Percentiles rank a stretch among this genome's conserved stretches.
phyloP scores from a whole-genome alignment of 2,888 invertebrate genomes.

The Acanthacorydalis orientalis region DNA sequence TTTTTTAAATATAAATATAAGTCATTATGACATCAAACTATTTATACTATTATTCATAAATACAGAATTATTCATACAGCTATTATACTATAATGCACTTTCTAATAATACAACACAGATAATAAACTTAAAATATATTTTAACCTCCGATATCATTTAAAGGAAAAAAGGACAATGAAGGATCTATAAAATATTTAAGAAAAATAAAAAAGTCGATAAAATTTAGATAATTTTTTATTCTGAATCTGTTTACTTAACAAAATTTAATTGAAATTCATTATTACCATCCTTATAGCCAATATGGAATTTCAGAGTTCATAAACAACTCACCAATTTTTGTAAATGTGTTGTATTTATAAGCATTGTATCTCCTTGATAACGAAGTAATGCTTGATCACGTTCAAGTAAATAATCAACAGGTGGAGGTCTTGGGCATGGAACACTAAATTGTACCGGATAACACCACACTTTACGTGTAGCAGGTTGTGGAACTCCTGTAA shows the following conservation, averaged over 20 bases:
- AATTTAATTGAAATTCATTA: not conserved
- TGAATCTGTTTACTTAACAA: no score
- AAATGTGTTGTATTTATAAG: slow-evolving; percentile 73
- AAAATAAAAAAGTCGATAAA: not conserved
- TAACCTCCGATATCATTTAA: no score
- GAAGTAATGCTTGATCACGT: slow-evolving; percentile 67
- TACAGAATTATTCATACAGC: no score
- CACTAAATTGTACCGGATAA: slow-evolving; percentile 82
- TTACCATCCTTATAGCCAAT: not conserved
- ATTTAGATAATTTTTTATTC: not conserved
- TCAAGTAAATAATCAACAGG: slow-evolving; percentile 75
- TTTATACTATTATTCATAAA: no score
- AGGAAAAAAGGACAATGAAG: not conserved
- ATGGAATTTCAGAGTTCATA: not conserved
- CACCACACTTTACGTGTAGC: slow-evolving; percentile 78
- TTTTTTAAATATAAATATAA: no score
- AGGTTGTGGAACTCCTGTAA: slow-evolving; percentile 45
- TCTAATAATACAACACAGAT: no score
- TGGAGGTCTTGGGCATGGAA: slow-evolving; percentile 75
- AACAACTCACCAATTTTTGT: slow-evolving; percentile 64
- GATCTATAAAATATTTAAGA: not conserved
- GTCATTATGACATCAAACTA: no score
- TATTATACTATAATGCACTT: no score
- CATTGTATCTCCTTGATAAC: slow-evolving; percentile 76
- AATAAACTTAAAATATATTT: no score